Conservation (phyloP, 1,140 invertebrate genomes). For the Leptonema lineaticorne region DNA sequence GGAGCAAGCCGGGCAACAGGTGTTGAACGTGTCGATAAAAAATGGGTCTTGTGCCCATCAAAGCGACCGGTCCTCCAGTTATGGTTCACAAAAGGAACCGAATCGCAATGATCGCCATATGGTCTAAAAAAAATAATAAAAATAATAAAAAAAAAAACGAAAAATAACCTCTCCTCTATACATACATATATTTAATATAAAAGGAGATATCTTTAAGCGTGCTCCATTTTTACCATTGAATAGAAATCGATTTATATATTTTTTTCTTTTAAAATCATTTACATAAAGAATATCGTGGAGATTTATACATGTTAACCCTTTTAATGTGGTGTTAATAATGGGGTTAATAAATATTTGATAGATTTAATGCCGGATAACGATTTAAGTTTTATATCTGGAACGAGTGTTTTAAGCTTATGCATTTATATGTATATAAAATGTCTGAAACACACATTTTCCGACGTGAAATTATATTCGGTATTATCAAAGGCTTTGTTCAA, state of each 20-base stretch:
- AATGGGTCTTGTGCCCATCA: conserved; percentile 27
- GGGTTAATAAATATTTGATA: too few species aligned
- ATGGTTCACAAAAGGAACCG: conserved; percentile 27
- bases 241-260: conserved; percentile 23
- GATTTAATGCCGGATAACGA: too few species aligned
- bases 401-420: too few species aligned
- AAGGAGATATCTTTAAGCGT: neutral
- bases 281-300: too few species aligned
- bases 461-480: neutral
- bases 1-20: conserved; percentile 32
- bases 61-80: conserved; percentile 25
- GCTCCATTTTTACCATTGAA: conserved; percentile 13
- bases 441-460: neutral
- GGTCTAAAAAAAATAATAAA: conserved; percentile 3
- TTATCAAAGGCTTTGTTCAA: conserved; percentile 1
- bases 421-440: neutral
- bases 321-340: too few species aligned
- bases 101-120: conserved; percentile 27
- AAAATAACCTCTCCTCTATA: neutral
- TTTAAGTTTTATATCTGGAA: too few species aligned
- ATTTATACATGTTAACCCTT: too few species aligned
- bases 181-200: neutral
- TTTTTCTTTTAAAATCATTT: neutral
- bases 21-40: conserved; percentile 33
- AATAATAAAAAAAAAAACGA: neutral